Base-by-base conservation (phyloP, 2,888 invertebrate species). In the Lasioglossum marginatum region DNA sequence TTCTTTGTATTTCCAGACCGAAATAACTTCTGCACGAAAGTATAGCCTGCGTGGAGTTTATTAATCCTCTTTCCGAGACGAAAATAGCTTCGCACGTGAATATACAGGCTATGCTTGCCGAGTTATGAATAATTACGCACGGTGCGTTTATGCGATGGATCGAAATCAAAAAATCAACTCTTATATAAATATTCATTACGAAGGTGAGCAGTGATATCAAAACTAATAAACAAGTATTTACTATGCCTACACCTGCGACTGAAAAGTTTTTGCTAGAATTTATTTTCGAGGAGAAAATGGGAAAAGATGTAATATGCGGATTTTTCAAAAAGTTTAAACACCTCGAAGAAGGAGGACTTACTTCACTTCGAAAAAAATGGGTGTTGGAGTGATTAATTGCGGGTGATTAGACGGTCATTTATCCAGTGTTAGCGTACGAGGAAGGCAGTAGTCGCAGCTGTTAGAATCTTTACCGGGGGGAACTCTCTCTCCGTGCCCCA, bases 401-500 rank as follows among this genome's bases (percentile, higher is more conserved):
- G 2, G 31, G 6, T 6, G 5, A 63, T 27, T 19, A 19, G 31
- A 48, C 31, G 31, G 19, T 34, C 19, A 19, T 72, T 73, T 34
- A 16, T 8, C 3, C 31, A 31, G 0, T 6, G 43, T 31, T 23
- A 34, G 14, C 19, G 19, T 16, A 45, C 23, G 23, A 34, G 52
- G 81, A 66, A 63, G 82, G 72, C 31, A 45, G 57, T 74, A 31
- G 68, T 34, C 16, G 14, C 48, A 48, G 82, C 48, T 45, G 27
- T 83, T 82, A 66, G 76, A 83, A 73, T 83, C 84, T 66, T 79
- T 76, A 78, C 43, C 60, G 70, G 43, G 63, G n/a, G 48, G 63
- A 85, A 79, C 88, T 86, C 88, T 88, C 88, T 82, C 88, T 82
- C 88, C 70, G 70, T 37, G 23, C 63, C 45, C 82, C 87, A 86